These are phyloP conservation scores for Catalaphyllia jardinei DNA, from an alignment of 64 coral and sea anemone genomes.

Conservation along the genomic window DNA sequence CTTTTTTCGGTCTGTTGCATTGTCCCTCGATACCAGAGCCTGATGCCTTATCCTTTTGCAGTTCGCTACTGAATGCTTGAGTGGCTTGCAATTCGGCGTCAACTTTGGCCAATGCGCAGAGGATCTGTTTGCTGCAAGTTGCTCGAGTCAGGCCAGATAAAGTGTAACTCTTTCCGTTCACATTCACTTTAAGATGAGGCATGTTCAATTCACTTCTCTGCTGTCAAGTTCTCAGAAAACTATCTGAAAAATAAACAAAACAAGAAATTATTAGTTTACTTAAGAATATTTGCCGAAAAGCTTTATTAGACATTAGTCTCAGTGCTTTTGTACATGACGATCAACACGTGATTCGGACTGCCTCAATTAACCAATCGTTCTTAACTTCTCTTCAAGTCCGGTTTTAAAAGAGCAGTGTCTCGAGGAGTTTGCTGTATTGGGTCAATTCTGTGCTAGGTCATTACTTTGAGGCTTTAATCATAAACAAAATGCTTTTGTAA, in stretches of 20 bases:
- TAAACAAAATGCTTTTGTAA: too few species aligned
- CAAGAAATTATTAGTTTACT: background rate
- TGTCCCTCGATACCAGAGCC: background rate
- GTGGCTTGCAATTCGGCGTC: slow-evolving; percentile 31
- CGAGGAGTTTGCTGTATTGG: too few species aligned
- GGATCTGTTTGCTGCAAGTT: slow-evolving; percentile 71
- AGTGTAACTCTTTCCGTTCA: slow-evolving; percentile 75
- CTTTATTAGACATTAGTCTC: too few species aligned
- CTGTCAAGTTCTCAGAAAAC: background rate
- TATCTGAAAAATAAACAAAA: background rate
- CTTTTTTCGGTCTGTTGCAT: background rate
- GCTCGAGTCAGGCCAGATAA: slow-evolving; percentile 68
- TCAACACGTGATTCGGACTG: too few species aligned
- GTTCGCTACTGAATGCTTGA: background rate
- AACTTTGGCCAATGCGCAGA: slow-evolving; percentile 73
- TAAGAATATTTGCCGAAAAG: background rate
- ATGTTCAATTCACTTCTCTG: slow-evolving; percentile 31
- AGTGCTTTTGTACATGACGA: too few species aligned
- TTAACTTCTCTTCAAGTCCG: too few species aligned
- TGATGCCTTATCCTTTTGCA: background rate
- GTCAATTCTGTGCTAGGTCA: too few species aligned
- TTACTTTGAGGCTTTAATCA: too few species aligned
- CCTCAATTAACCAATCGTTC: too few species aligned
- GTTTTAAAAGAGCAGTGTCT: too few species aligned
- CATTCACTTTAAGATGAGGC: slow-evolving; percentile 81